Conservation (phyloP, 2,797 vertebrate genomes). For the Myiotriccus ornatus region DNA sequence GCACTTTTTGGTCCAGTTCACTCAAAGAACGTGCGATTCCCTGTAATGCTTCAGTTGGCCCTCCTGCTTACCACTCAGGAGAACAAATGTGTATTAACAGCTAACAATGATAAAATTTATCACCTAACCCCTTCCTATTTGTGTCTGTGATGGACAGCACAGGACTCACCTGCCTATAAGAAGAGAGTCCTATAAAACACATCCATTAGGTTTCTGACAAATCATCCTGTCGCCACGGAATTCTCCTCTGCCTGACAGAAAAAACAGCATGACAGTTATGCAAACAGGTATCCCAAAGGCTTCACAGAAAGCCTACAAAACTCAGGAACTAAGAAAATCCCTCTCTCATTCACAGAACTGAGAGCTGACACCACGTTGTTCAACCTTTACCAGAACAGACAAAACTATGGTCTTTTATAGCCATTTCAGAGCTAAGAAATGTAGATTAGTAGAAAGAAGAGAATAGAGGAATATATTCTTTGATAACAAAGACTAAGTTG, state of each 20-base stretch:
- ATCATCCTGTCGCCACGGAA: background rate
- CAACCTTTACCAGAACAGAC: background rate
- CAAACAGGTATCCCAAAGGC: background rate
- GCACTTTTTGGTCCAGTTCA: background rate
- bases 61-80: background rate
- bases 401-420: background rate
- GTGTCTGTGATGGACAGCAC: background rate
- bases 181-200: background rate
- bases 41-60: background rate
- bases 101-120: background rate
- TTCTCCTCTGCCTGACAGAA: background rate
- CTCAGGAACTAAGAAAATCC: background rate
- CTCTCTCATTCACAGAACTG: background rate
- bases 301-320: background rate
- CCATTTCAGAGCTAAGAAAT: background rate
- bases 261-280: background rate
- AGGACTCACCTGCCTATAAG: background rate
- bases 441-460: background rate
- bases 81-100: background rate
- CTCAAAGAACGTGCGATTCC: background rate
- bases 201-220: background rate
- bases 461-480: background rate
- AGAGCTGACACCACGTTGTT: background rate
- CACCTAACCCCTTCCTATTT: background rate
- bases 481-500: background rate